phyloP scores from a whole-genome alignment of 2,888 invertebrate genomes.

The Oeneis ivallda region DNA sequence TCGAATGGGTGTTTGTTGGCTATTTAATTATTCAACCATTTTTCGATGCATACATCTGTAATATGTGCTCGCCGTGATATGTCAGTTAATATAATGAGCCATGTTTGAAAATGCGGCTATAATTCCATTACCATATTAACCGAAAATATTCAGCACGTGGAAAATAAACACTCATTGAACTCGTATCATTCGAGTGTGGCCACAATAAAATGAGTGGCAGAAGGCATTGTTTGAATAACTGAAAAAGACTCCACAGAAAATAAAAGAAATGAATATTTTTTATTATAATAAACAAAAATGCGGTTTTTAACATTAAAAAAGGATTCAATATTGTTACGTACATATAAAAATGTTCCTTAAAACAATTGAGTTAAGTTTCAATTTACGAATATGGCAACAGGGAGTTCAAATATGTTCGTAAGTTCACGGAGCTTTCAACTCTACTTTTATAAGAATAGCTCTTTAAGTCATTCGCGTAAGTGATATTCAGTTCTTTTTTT shows the following conservation, averaged over 20 bases:
- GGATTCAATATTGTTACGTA: neutral
- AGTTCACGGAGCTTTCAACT: conserved; percentile 7
- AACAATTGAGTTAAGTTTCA: neutral
- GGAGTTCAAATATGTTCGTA: neutral
- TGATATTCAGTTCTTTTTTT: neutral
- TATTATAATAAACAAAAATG: conserved; percentile 5
- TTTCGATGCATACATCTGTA: conserved; percentile 50
- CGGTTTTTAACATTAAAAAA: conserved; percentile 1
- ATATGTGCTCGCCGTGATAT: conserved; percentile 15
- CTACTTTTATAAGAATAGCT: conserved; percentile 12
- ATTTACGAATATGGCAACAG: too few relatives aligned
- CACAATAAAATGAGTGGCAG: conserved; percentile 16
- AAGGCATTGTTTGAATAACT: conserved; percentile 26
- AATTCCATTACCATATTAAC: conserved; percentile 15
- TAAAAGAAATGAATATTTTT: conserved; percentile 16
- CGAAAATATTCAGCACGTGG: conserved; percentile 9
- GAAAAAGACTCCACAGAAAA: conserved; percentile 9
- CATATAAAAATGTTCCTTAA: conserved; percentile 3
- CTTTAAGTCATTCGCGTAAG: neutral
- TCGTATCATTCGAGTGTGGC: conserved; percentile 11
- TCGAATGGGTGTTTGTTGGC: conserved; percentile 67
- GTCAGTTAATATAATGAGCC: conserved; percentile 19
- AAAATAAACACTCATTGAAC: conserved; percentile 17
- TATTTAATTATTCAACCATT: conserved; percentile 67
- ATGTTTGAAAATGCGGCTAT: neutral